Percentiles rank a stretch among this genome's conserved stretches.
These are phyloP conservation scores for Sula dactylatra DNA, from an alignment of 2,113 vertebrate species.

Conservation along the genomic window DNA sequence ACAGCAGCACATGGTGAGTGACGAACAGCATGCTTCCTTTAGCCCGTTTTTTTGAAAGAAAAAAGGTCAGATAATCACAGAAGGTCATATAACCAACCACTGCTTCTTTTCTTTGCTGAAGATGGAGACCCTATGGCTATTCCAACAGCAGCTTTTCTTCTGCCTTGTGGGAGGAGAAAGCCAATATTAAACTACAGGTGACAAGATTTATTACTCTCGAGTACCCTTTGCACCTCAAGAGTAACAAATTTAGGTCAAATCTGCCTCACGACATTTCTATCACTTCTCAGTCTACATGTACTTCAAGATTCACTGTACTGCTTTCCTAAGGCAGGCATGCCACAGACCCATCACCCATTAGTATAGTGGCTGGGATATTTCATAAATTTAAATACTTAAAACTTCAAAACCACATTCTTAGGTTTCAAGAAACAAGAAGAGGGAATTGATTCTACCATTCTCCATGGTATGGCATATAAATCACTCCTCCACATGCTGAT, in stretches of 20 bases:
- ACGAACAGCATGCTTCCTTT: background rate
- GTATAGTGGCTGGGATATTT: background rate
- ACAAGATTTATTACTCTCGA: background rate
- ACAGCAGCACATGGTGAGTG: background rate
- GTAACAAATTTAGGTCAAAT: slow-evolving; percentile 24
- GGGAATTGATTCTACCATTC: background rate
- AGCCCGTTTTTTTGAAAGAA: background rate
- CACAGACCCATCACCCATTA: background rate
- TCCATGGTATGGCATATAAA: background rate
- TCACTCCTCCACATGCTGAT: slow-evolving; percentile 6
- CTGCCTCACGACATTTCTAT: background rate
- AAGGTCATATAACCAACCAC: background rate
- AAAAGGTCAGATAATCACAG: background rate
- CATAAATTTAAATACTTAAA: background rate
- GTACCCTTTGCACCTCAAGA: background rate
- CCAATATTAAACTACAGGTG: background rate
- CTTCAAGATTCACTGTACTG: background rate
- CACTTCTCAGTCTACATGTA: background rate
- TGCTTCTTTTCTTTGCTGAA: background rate
- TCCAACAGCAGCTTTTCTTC: background rate
- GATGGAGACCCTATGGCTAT: background rate
- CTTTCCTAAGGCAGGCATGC: background rate
- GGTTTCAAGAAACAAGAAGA: background rate
- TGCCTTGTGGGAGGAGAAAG: background rate
- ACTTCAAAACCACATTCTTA: background rate